phyloP scores from a whole-genome alignment of 2,888 invertebrate genomes.

The Ariolimax columbianus region DNA sequence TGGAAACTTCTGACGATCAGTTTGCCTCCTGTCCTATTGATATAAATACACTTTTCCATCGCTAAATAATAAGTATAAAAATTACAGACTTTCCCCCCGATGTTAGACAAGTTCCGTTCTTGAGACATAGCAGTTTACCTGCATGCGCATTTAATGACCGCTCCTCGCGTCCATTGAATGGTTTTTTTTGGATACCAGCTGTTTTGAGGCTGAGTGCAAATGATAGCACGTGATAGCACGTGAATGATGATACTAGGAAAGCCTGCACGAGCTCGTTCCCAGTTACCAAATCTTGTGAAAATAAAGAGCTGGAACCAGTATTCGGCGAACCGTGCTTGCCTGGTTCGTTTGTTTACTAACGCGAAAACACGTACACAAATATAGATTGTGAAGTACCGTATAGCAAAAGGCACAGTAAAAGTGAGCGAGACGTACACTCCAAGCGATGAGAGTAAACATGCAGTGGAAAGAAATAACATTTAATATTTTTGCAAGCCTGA shows the following conservation, averaged over 20 bases:
- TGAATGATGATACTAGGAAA: neutral
- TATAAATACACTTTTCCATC: too few species aligned
- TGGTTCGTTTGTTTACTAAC: neutral
- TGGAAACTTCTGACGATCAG: too few species aligned
- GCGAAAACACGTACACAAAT: neutral
- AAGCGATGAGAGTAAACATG: too few species aligned
- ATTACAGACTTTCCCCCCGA: neutral
- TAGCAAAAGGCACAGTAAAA: too few species aligned
- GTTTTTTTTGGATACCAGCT: conserved; percentile 3
- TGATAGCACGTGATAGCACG: conserved; percentile 12
- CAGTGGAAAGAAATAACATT: too few species aligned
- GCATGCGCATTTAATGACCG: neutral
- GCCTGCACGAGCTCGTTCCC: neutral
- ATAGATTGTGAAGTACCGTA: neutral
- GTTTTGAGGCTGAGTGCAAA: neutral
- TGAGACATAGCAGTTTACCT: neutral
- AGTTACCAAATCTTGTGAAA: neutral
- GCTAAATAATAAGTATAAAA: too few species aligned
- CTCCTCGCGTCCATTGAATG: neutral
- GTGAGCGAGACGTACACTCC: too few species aligned
- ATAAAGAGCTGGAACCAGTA: neutral
- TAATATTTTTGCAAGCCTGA: too few species aligned
- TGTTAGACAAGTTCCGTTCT: neutral
- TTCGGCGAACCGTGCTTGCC: neutral
- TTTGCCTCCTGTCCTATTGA: too few species aligned